Evolutionary conservation across 2,113 vertebrate species (phyloP), one percentile per base, ranked within the genome.

Genomic region (Anhinga anhinga): DNA sequence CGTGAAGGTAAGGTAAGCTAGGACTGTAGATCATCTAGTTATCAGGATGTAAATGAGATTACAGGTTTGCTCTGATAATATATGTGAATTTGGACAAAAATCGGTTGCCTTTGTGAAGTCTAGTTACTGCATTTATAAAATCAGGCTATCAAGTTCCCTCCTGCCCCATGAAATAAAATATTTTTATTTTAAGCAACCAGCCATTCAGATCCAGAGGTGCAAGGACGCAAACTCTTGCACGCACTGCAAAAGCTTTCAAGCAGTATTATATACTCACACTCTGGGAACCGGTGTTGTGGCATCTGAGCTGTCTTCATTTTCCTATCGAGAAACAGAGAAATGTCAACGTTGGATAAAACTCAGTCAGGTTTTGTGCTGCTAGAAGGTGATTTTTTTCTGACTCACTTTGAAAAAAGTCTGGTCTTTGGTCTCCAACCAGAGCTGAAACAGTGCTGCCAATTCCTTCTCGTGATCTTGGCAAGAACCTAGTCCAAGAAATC

Each of bases 361-460:
- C 49, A 27, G n/a, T 7, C 44, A 52, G n/a, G 17, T 71, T 83
- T 40, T 5, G 3, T 30, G 32, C 34, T 83, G 47, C 47, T 29
- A 34, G 15, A 70, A 71, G 56, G 62, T 56, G 32, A 76, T 38
- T 59, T 73, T 73, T 82, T 70, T 44, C 63, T 70, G 84, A 73
- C 86, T 74, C 97, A 99, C 99, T 99, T 99, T 99, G 97, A 99
- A 98, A 86, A 98, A 98, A 15, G 98, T 97, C 69, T 99, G 99
- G 97, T 99, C 99, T 98, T 99, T 99, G 40, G 99, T 99, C 96
- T 99, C 99, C 92, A 99, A 92, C 99, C 99, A 99, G 47, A 99
- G 98, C 77, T 99, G 99, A 95, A 99, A 99, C 32, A 99, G 98
- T 0, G 98, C 99, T 96, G 98, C 98, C 84, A 99, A 97, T 65